Percentiles rank a stretch among this genome's conserved stretches.
Conservation (phyloP, 2,888 invertebrate species). For the Cylloceria caligata region DNA sequence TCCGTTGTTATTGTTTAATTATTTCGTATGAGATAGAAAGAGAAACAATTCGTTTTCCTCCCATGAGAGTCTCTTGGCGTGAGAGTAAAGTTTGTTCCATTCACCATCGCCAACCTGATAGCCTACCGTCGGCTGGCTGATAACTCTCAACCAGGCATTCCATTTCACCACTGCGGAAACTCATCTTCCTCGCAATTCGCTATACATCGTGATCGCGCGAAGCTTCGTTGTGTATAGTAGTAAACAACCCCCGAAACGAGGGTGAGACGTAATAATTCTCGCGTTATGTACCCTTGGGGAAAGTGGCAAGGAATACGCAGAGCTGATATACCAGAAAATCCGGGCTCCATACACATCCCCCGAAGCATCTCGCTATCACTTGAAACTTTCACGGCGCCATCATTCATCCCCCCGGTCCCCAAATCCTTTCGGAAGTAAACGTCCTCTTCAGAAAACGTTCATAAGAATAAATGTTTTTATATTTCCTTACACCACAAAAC, state of each 20-base stretch:
- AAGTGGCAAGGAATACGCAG: conserved; percentile 46
- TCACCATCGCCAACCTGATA: conserved; percentile 12
- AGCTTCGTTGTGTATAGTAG: conserved; percentile 39
- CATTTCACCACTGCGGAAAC: conserved; percentile 39
- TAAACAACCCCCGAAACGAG: conserved; percentile 41
- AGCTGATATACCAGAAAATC: conserved; percentile 22
- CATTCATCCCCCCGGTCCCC: conserved; percentile 52
- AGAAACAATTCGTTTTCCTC: too few species aligned
- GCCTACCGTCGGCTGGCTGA: conserved; percentile 54
- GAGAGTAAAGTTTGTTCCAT: conserved; percentile 9
- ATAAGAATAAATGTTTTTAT: conserved; percentile 48
- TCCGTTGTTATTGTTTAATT: conserved; percentile 2
- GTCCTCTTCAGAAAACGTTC: conserved; percentile 28
- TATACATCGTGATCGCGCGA: background rate
- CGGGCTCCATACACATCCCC: conserved; percentile 39
- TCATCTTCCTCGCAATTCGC: conserved; percentile 20
- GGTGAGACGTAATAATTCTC: conserved; percentile 64
- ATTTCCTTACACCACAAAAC: conserved; percentile 24
- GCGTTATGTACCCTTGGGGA: conserved; percentile 60
- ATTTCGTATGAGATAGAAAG: background rate
- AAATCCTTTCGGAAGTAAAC: conserved; percentile 56
- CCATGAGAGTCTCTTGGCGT: background rate
- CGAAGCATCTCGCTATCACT: conserved; percentile 62
- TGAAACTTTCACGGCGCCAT: conserved; percentile 67
- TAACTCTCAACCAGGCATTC: conserved; percentile 29